A percentile compares a stretch with the other conserved stretches of the same genome.
phyloP scores from a whole-genome alignment of 35 echinoderm and acorn worm species.

The Eucidaris tribuloides region DNA sequence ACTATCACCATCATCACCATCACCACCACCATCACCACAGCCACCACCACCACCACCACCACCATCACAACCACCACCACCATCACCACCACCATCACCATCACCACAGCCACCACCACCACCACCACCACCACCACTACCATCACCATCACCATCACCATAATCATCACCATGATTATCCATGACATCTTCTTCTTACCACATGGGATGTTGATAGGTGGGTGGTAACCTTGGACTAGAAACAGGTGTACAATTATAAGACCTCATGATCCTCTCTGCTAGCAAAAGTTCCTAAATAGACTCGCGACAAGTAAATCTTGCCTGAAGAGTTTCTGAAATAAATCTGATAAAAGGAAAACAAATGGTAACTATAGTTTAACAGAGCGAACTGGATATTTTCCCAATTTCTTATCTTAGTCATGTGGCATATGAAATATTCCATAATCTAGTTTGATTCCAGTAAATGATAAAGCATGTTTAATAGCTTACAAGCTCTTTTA shows the following conservation, averaged over 20 bases:
- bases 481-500: no score
- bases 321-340: conserved; percentile 98
- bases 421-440: not conserved
- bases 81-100: not conserved
- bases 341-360: conserved; percentile 63
- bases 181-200: no score
- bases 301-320: conserved; percentile 96
- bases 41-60: not conserved
- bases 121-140: not conserved
- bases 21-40: not conserved
- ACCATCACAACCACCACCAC: not conserved
- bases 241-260: conserved; percentile 93
- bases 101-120: not conserved
- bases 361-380: no score
- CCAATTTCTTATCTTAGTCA: no score
- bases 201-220: conserved; percentile 99
- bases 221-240: conserved; percentile 92
- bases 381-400: no score
- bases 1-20: not conserved
- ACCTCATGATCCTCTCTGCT: conserved; percentile 94
- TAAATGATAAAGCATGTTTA: not conserved
- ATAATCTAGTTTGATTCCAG: not conserved
- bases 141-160: not conserved
- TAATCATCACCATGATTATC: not conserved
- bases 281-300: conserved; percentile 93